phyloP scores from a whole-genome alignment of 2,888 invertebrate species.

The Abrostola tripartita region DNA sequence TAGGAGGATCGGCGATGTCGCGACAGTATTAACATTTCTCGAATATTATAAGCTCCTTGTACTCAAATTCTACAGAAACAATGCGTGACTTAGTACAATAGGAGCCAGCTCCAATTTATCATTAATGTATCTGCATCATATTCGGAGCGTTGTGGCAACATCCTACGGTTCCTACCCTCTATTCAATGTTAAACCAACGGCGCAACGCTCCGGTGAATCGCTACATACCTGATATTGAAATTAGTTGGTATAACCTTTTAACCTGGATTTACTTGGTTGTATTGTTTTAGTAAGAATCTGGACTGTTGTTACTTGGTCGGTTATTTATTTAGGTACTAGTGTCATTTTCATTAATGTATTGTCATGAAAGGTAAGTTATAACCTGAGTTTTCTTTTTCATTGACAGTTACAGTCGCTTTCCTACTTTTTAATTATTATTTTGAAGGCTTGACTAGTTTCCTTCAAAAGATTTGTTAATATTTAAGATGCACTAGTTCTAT shows the following conservation, averaged over 20 bases:
- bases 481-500: no score
- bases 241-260: conserved; percentile 36
- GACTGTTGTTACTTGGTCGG: neutral
- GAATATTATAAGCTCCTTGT: conserved; percentile 42
- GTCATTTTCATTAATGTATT: no score
- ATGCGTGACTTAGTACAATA: conserved; percentile 59
- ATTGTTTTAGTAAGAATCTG: neutral
- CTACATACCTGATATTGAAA: conserved; percentile 43
- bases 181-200: conserved; percentile 68
- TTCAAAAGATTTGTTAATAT: no score
- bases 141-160: conserved; percentile 60
- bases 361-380: no score
- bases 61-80: conserved; percentile 49
- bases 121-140: conserved; percentile 62
- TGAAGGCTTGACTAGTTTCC: no score
- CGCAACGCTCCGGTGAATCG: conserved; percentile 48
- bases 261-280: conserved; percentile 26
- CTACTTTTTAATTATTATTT: no score
- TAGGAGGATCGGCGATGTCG: no score
- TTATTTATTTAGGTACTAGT: neutral
- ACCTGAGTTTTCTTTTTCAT: no score
- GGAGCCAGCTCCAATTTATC: conserved; percentile 53
- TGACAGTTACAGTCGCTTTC: no score
- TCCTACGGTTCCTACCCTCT: conserved; percentile 57
- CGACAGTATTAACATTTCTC: conserved; percentile 1